A percentile compares a stretch with the other conserved stretches of the same genome.
Conservation (phyloP, 2,113 vertebrate species). For the Isurus oxyrinchus region DNA sequence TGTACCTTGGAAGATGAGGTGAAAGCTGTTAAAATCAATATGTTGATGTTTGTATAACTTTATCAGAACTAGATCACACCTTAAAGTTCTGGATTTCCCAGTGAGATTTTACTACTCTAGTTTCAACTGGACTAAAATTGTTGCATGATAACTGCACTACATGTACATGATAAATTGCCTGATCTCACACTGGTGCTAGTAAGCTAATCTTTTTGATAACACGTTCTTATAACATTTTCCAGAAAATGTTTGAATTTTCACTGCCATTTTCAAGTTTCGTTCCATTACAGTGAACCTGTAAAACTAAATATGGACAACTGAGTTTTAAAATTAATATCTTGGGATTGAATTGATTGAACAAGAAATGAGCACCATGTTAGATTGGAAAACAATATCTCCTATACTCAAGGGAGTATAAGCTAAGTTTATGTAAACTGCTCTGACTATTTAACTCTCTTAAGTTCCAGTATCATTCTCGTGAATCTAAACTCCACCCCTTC, state of each 20-base stretch:
- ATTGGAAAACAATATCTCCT: not conserved
- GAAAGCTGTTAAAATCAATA: not conserved
- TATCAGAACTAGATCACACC: not conserved
- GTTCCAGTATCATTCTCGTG: not conserved
- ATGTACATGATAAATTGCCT: not conserved
- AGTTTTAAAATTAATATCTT: not conserved
- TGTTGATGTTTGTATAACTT: not conserved
- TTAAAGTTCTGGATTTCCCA: not conserved
- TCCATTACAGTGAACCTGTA: not conserved
- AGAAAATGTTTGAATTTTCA: not conserved
- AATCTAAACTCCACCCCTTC: not conserved
- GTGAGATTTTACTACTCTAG: not conserved
- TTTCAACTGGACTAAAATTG: not conserved
- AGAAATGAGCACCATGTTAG: not conserved
- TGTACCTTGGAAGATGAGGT: not conserved
- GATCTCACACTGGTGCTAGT: not conserved
- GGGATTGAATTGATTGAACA: not conserved
- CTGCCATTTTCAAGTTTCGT: not conserved
- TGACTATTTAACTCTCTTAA: not conserved
- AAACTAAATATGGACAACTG: not conserved
- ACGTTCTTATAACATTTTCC: not conserved
- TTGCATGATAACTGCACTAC: not conserved
- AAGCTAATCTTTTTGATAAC: not conserved
- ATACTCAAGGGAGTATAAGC: not conserved
- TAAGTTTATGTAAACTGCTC: not conserved